Evolutionary conservation across 1,140 invertebrate species (phyloP).

Genomic region (Pseudomyrmex cubaensis): DNA sequence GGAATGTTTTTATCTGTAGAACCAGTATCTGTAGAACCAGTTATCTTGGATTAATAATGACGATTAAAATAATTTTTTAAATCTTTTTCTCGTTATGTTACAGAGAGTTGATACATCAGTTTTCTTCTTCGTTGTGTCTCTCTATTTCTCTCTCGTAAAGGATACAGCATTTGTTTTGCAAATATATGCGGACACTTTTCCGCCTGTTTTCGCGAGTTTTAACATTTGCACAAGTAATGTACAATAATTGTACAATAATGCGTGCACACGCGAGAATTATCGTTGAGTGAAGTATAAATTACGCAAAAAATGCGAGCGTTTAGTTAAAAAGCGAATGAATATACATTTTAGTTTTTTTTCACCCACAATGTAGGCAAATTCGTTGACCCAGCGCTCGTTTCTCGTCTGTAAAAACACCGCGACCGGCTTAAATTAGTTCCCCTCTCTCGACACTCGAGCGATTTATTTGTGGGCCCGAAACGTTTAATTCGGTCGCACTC

Average conservation of each 20-base stretch:
- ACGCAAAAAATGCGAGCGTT: background rate
- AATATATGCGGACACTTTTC: no score
- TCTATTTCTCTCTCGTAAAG: no score
- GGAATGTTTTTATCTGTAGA: slow-evolving; percentile 29
- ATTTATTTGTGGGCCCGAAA: slow-evolving; percentile 53
- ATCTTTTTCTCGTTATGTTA: no score
- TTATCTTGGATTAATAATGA: slow-evolving; percentile 20
- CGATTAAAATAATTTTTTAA: background rate
- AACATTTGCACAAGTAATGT: background rate
- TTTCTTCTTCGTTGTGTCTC: no score
- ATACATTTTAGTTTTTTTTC: background rate
- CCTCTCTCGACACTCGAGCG: slow-evolving; percentile 1
- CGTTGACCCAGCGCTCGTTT: slow-evolving; percentile 38
- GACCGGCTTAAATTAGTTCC: slow-evolving; percentile 48
- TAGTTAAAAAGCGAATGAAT: background rate
- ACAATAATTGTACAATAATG: no score
- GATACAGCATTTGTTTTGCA: no score
- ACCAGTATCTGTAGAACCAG: slow-evolving; percentile 9
- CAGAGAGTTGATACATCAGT: no score
- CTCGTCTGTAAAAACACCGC: slow-evolving; percentile 22
- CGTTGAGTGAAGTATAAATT: background rate
- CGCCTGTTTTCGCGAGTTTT: background rate
- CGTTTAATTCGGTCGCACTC: slow-evolving; percentile 48
- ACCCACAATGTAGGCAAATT: slow-evolving; percentile 11
- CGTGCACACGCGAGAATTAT: background rate